Percentiles rank a stretch among this genome's conserved stretches.
Evolutionary conservation across 2,888 invertebrate species (phyloP).

Genomic region (Branchellion lobata): DNA sequence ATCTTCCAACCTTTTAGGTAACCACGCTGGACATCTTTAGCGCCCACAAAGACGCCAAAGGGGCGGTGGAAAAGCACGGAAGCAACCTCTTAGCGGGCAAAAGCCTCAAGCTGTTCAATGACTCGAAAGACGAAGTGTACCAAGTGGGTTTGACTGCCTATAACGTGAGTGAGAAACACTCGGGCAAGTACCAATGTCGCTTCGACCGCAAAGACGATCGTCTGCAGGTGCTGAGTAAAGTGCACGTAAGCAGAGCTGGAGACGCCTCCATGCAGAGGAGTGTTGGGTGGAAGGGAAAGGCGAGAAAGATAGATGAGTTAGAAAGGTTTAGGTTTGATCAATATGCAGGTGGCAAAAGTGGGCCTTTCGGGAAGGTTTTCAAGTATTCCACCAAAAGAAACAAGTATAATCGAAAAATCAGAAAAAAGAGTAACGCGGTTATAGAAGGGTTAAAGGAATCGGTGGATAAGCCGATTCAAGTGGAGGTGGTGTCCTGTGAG

Average conservation of each 20-base stretch:
- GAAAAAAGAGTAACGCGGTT: neutral
- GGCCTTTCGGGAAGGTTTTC: too few relatives aligned
- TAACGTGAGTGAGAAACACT: neutral
- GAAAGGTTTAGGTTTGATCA: too few relatives aligned
- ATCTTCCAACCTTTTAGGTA: too few relatives aligned
- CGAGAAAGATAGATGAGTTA: neutral
- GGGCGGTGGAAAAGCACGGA: conserved; percentile 14
- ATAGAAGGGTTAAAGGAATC: neutral
- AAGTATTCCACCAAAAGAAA: neutral
- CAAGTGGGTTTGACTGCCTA: conserved; percentile 8
- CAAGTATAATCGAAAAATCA: neutral
- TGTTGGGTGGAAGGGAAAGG: neutral
- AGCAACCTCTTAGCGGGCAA: neutral
- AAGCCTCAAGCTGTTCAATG: neutral
- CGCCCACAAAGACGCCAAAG: conserved; percentile 28
- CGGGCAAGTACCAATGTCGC: conserved; percentile 8
- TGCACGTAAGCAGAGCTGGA: neutral
- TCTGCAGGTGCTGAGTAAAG: neutral
- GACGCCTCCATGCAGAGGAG: neutral
- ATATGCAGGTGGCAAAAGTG: too few relatives aligned
- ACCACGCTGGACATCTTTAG: neutral
- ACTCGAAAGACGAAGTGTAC: conserved; percentile 5
- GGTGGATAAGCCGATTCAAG: neutral
- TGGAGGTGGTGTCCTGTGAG: conserved; percentile 17
- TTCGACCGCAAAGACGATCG: conserved; percentile 24